phyloP scores from a whole-genome alignment of 2,888 invertebrate species.

The Eumerus sabulonum region DNA sequence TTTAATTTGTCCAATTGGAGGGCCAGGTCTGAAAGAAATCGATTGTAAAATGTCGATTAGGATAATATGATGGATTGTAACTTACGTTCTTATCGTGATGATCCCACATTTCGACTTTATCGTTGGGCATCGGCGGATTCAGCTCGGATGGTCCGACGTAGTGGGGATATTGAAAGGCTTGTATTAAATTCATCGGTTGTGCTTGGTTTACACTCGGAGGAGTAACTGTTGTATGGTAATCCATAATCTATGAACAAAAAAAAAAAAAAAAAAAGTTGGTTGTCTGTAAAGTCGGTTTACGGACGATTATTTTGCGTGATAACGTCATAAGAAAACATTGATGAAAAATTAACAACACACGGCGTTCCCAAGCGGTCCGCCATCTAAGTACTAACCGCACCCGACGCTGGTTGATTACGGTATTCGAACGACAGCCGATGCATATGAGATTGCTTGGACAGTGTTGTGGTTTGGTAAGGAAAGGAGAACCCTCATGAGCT shows the following conservation, averaged over 20 bases:
- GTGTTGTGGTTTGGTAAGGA: neutral
- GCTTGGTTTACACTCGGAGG: slow-evolving; percentile 74
- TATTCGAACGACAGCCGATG: too few species aligned
- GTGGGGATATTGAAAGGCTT: slow-evolving; percentile 76
- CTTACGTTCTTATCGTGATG: slow-evolving; percentile 79
- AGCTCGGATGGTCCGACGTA: slow-evolving; percentile 75
- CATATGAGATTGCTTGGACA: too few species aligned
- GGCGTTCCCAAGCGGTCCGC: too few species aligned
- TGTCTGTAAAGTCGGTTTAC: too few species aligned
- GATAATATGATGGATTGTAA: slow-evolving; percentile 22
- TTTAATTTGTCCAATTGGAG: slow-evolving; percentile 73
- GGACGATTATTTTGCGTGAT: too few species aligned
- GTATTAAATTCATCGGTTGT: slow-evolving; percentile 77
- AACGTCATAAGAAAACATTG: too few species aligned
- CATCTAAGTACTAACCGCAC: too few species aligned
- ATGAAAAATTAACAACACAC: too few species aligned
- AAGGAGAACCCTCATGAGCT: too few species aligned
- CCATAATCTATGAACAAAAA: slow-evolving; percentile 74
- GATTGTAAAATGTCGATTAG: neutral
- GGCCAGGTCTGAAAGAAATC: slow-evolving; percentile 75
- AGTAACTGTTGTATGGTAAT: slow-evolving; percentile 76
- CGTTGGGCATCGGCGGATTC: slow-evolving; percentile 74
- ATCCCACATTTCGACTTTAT: slow-evolving; percentile 78
- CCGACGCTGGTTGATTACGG: too few species aligned
- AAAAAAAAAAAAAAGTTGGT: slow-evolving; percentile 56